Percentiles rank a stretch among this genome's conserved stretches.
These are phyloP conservation scores for Paratilapia polleni DNA, from an alignment of 2,113 vertebrate genomes.

Conservation along the genomic window DNA sequence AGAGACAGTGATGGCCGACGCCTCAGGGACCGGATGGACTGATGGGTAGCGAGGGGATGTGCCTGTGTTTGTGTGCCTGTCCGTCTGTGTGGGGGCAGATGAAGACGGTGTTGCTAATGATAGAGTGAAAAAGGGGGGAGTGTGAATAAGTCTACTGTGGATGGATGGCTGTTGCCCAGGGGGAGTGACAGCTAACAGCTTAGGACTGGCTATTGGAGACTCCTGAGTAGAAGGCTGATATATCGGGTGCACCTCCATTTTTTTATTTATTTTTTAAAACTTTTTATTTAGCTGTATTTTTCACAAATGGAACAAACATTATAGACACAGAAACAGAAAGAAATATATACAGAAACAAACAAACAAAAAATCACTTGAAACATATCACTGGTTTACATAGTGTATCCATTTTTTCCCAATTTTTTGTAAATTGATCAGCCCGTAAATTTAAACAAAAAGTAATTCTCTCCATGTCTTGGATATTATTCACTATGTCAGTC, in stretches of 20 bases:
- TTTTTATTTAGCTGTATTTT: no score
- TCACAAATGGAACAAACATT: no score
- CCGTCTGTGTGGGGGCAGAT: background rate
- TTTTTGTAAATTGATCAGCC: no score
- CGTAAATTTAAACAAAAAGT: no score
- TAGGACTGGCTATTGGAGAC: background rate
- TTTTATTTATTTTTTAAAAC: no score
- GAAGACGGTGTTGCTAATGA: conserved; percentile 21
- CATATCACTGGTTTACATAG: no score
- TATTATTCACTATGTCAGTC: no score
- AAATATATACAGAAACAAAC: no score
- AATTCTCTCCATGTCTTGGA: no score
- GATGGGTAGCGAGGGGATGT: conserved; percentile 38
- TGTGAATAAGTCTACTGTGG: conserved; percentile 11
- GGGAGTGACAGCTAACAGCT: background rate
- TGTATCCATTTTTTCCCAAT: no score
- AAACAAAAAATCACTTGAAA: no score
- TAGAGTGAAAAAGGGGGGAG: background rate
- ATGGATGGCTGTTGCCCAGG: background rate
- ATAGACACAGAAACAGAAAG: no score
- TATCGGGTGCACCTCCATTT: background rate
- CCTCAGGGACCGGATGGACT: conserved; percentile 47
- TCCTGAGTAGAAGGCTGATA: background rate
- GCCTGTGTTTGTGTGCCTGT: conserved; percentile 31
- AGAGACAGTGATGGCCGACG: conserved; percentile 60